Conservation (phyloP, 2,113 vertebrate species). For the Lophochroa leadbeateri region DNA sequence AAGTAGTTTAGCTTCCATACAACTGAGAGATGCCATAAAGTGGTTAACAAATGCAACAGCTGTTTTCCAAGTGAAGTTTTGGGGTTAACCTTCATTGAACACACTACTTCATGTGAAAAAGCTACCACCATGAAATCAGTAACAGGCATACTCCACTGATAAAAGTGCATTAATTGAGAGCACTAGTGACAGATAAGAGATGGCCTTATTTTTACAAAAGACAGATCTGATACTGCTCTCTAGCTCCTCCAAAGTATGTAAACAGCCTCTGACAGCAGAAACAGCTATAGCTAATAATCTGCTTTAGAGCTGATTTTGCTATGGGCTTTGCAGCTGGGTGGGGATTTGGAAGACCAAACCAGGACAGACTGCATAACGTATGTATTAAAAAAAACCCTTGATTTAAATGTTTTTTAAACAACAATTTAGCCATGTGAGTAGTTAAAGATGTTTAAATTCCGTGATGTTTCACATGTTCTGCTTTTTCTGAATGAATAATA, state of each 20-base stretch:
- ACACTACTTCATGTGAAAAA: not conserved
- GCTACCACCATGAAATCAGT: not conserved
- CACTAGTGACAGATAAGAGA: not conserved
- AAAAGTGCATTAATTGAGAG: not conserved
- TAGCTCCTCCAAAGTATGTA: not conserved
- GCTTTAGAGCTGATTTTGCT: not conserved
- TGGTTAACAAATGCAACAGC: not conserved
- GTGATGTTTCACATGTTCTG: not conserved
- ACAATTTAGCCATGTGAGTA: not conserved
- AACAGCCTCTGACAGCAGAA: not conserved
- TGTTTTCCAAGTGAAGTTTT: not conserved
- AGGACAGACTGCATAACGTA: accelerated
- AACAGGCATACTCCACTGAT: not conserved
- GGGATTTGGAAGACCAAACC: not conserved
- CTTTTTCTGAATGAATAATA: not conserved
- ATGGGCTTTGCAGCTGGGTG: not conserved
- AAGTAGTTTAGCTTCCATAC: not conserved
- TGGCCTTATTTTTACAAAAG: not conserved
- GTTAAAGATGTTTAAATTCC: not conserved
- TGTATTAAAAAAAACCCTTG: not conserved
- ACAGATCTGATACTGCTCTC: not conserved
- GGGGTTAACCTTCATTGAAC: not conserved
- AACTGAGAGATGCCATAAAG: constrained; percentile 62
- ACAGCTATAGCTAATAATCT: not conserved
- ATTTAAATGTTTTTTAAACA: not conserved